These are phyloP conservation scores for Antrozous pallidus DNA, from an alignment of 2,797 vertebrate species.

Conservation along the genomic window DNA sequence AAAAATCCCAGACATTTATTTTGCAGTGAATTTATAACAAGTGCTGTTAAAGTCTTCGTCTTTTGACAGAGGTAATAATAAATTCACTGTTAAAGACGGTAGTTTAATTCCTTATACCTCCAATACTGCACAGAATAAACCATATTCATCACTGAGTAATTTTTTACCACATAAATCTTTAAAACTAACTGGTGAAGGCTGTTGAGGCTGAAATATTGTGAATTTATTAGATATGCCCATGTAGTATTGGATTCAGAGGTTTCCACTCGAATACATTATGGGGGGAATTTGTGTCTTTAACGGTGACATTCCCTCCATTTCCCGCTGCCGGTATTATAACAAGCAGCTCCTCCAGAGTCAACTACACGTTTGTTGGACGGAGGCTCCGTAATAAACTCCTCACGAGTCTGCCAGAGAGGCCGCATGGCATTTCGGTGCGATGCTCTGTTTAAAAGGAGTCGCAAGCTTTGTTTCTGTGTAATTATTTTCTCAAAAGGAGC, in stretches of 20 bases:
- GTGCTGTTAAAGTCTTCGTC: conserved; percentile 81
- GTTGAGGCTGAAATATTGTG: conserved; percentile 85
- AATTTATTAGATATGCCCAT: conserved; percentile 85
- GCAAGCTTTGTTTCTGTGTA: conserved; percentile 65
- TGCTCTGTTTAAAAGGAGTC: conserved; percentile 62
- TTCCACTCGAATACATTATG: conserved; percentile 84
- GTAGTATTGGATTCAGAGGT: conserved; percentile 84
- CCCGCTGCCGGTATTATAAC: conserved; percentile 71
- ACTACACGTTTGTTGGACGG: conserved; percentile 76
- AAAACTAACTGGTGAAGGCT: conserved; percentile 83
- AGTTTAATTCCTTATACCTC: conserved; percentile 85
- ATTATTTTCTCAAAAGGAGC: conserved; percentile 64
- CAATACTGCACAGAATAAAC: conserved; percentile 84
- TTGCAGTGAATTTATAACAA: conserved; percentile 81
- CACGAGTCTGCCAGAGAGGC: conserved; percentile 66
- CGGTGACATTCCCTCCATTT: conserved; percentile 80
- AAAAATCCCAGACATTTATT: conserved; percentile 77
- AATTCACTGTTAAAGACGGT: conserved; percentile 85
- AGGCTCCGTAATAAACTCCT: conserved; percentile 81
- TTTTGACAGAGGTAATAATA: conserved; percentile 87
- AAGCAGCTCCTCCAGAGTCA: conserved; percentile 77
- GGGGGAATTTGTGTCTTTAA: conserved; percentile 84
- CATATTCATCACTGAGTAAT: conserved; percentile 84
- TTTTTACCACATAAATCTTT: conserved; percentile 86
- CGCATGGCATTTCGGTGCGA: conserved; percentile 60